These are phyloP conservation scores for Ganaspis sp. DNA, from an alignment of 1,140 invertebrate species.

Conservation along the genomic window DNA sequence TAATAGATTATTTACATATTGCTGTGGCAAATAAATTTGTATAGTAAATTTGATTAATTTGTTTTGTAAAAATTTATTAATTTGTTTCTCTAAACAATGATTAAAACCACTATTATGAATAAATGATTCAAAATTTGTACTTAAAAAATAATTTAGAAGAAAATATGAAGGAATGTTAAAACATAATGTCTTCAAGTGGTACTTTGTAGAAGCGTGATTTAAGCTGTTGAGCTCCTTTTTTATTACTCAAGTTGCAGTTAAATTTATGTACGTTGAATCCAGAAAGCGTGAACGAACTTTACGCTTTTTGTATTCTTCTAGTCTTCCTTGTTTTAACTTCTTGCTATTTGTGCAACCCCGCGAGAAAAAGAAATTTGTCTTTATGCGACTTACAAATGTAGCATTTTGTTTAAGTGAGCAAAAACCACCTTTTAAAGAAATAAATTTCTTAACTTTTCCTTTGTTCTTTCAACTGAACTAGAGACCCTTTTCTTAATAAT, in stretches of 20 bases:
- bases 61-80: too few relatives aligned
- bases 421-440: background rate
- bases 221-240: slow-evolving; percentile 25
- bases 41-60: too few relatives aligned
- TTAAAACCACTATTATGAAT: too few relatives aligned
- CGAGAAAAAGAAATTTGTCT: background rate
- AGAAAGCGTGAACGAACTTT: slow-evolving; percentile 14
- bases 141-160: background rate
- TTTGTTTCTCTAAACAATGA: too few relatives aligned
- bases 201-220: slow-evolving; percentile 23
- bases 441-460: background rate
- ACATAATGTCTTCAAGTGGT: background rate
- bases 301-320: background rate
- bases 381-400: background rate
- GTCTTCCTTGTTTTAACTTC: background rate
- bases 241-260: slow-evolving; percentile 10
- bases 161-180: background rate
- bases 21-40: too few relatives aligned
- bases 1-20: too few relatives aligned
- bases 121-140: background rate
- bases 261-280: slow-evolving; percentile 5
- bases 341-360: slow-evolving; percentile 3
- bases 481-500: too few relatives aligned
- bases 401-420: background rate
- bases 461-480: background rate